Evolutionary conservation across 2,888 invertebrate species (phyloP).

Genomic region (Merodon equestris): DNA sequence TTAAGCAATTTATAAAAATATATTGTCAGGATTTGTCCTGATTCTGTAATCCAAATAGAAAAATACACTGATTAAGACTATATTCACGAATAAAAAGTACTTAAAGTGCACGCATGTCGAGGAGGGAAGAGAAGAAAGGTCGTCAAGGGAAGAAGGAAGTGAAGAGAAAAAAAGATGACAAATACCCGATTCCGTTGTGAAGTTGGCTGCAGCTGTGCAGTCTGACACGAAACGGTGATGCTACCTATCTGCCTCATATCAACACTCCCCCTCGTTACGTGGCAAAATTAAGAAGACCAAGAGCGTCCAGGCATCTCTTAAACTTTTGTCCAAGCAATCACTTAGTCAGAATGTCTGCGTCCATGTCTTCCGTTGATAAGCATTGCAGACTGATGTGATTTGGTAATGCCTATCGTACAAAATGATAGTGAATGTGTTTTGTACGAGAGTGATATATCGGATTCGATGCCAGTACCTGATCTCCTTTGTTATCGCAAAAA

Average conservation of each 20-base stretch:
- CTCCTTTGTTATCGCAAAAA: neutral
- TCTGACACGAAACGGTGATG: conserved; percentile 2
- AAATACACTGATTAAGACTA: too few relatives aligned
- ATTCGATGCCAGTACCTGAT: neutral
- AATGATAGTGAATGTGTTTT: neutral
- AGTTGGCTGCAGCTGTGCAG: neutral
- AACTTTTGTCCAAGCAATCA: neutral
- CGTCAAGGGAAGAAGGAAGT: neutral
- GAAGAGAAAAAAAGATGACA: neutral
- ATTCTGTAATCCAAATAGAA: too few relatives aligned
- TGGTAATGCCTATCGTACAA: neutral
- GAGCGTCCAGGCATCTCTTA: neutral
- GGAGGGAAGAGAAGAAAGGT: neutral
- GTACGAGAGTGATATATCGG: neutral
- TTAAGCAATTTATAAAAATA: too few relatives aligned
- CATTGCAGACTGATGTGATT: neutral
- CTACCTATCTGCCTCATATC: neutral
- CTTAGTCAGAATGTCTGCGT: neutral
- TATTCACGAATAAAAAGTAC: too few relatives aligned
- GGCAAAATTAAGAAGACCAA: too few relatives aligned
- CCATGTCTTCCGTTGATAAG: conserved; percentile 4
- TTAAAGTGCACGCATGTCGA: neutral
- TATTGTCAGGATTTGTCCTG: too few relatives aligned
- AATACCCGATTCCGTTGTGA: neutral
- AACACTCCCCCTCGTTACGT: too few relatives aligned